Conservation (phyloP, 2,113 vertebrate species). For the Stomatorhinus ivindoensis region DNA sequence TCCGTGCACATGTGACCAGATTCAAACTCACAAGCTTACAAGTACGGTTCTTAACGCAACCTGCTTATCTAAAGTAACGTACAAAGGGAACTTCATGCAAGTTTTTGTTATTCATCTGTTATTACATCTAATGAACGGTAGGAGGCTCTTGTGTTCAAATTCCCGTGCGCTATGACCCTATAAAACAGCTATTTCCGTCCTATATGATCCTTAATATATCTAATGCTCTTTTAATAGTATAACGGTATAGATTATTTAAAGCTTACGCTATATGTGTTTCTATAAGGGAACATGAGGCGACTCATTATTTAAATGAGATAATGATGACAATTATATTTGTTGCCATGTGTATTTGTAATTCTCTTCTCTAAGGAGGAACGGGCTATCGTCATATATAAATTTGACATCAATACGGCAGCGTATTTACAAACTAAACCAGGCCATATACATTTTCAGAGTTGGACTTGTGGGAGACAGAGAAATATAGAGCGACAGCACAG, state of each 20-base stretch:
- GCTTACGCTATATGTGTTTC: background rate
- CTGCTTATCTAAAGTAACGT: background rate
- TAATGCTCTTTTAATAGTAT: background rate
- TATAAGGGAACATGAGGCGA: background rate
- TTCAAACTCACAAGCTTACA: background rate
- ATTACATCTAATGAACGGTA: background rate
- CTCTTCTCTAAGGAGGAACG: background rate
- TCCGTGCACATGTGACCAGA: background rate
- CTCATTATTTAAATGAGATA: background rate
- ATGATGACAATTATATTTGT: background rate
- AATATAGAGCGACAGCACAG: background rate
- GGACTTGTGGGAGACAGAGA: background rate
- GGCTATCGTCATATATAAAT: background rate
- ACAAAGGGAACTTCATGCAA: background rate
- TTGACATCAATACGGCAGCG: background rate
- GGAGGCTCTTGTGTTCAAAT: background rate
- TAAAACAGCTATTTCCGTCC: background rate
- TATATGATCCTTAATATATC: background rate
- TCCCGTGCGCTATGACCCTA: background rate
- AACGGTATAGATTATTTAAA: background rate
- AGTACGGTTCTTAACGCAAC: background rate
- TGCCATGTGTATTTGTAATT: background rate
- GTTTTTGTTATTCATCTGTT: background rate
- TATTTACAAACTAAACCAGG: background rate
- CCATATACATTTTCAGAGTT: background rate